A percentile compares a stretch with the other conserved stretches of the same genome.
phyloP scores from a whole-genome alignment of 2,888 invertebrate genomes.

The Bombylius major region DNA sequence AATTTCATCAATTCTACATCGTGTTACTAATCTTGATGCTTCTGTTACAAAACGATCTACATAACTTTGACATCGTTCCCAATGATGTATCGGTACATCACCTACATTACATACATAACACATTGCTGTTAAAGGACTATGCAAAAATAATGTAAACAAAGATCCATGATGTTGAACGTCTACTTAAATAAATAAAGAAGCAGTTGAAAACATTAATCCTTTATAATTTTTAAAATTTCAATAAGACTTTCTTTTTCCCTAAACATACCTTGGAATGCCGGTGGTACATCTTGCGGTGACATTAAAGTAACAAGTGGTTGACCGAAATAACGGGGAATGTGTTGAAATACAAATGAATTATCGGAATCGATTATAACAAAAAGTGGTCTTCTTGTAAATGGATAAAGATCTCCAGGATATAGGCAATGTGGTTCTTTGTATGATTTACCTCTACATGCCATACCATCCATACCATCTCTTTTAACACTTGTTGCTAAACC shows the following conservation, averaged over 20 bases:
- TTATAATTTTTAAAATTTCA: background rate
- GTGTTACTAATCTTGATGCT: conserved; percentile 68
- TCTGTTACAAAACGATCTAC: conserved; percentile 83
- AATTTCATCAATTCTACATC: conserved; percentile 65
- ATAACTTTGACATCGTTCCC: conserved; percentile 82
- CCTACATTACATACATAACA: conserved; percentile 83
- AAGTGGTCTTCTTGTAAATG: conserved; percentile 83
- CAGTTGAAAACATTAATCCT: background rate
- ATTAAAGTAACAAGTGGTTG: conserved; percentile 86
- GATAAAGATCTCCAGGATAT: conserved; percentile 87
- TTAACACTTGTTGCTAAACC: conserved; percentile 83
- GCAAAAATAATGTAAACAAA: conserved; percentile 88
- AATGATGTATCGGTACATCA: conserved; percentile 70
- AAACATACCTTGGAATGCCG: conserved; percentile 60
- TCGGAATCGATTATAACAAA: conserved; percentile 92
- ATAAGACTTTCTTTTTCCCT: background rate
- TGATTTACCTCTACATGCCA: conserved; percentile 34
- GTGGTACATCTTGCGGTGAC: conserved; percentile 84
- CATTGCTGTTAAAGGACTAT: conserved; percentile 84
- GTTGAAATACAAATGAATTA: conserved; percentile 85
- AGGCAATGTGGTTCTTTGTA: conserved; percentile 63
- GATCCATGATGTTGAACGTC: conserved; percentile 80
- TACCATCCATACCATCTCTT: conserved; percentile 47
- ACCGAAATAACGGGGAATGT: conserved; percentile 82
- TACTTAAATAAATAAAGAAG: conserved; percentile 27